Percentiles rank a stretch among this genome's conserved stretches.
phyloP scores from a whole-genome alignment of 2,888 invertebrate species.

The Tetropium fuscum region DNA sequence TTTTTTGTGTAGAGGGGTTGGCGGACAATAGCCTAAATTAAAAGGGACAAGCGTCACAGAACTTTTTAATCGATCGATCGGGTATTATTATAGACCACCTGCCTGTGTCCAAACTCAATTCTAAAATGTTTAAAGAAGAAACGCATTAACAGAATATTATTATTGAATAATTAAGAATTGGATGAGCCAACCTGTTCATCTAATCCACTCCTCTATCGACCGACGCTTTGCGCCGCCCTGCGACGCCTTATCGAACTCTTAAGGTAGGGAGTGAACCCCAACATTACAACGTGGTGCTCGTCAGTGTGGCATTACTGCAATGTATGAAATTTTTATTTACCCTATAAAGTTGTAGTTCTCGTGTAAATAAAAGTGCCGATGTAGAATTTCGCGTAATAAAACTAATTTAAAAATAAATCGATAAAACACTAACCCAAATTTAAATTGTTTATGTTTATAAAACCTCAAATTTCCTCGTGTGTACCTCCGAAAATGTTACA shows the following conservation, averaged over 20 bases:
- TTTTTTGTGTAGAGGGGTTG: conserved; percentile 22
- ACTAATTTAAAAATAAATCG: neutral
- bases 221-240: conserved; percentile 61
- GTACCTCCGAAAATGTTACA: conserved; percentile 28
- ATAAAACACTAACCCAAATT: conserved; percentile 2
- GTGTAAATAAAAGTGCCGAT: conserved; percentile 16
- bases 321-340: conserved; percentile 35
- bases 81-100: conserved; percentile 9
- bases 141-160: neutral
- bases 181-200: conserved; percentile 34
- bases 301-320: conserved; percentile 57
- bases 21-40: conserved; percentile 26
- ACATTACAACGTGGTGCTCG: conserved; percentile 62
- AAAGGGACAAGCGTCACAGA: conserved; percentile 19
- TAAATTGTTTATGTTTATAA: neutral
- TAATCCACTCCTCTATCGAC: conserved; percentile 56
- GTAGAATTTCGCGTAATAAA: conserved; percentile 16
- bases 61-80: neutral
- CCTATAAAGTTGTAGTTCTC: neutral
- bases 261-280: conserved; percentile 64
- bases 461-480: conserved; percentile 25
- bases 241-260: conserved; percentile 56
- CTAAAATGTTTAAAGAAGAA: neutral
- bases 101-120: neutral
- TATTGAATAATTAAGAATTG: conserved; percentile 2